Conservation (phyloP, 2,113 vertebrate species). For the Seriola rivoliana region DNA sequence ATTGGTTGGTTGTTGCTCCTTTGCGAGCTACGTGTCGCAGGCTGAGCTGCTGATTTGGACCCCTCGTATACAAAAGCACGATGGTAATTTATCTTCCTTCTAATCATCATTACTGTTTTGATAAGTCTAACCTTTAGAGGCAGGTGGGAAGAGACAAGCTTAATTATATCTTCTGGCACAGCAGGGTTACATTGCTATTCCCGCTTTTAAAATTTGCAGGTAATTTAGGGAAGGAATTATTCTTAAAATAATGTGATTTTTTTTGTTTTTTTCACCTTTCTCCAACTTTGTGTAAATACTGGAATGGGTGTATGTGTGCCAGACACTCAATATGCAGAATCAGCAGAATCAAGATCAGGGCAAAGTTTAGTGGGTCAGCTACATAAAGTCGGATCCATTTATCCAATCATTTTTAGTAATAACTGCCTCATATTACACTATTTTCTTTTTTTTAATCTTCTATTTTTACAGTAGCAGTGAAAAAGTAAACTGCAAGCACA, state of each 20-base stretch:
- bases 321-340: background rate
- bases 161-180: conserved; percentile 69
- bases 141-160: conserved; percentile 47
- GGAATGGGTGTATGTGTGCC: background rate
- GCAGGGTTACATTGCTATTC: background rate
- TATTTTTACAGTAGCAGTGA: conserved; percentile 3
- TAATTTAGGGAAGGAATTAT: background rate
- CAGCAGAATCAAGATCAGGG: background rate
- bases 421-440: background rate
- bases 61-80: conserved; percentile 21
- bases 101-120: conserved; percentile 70
- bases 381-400: background rate
- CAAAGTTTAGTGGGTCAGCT: background rate
- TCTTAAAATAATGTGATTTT: background rate
- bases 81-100: conserved; percentile 55
- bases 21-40: background rate
- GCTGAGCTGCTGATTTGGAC: conserved; percentile 37
- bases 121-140: conserved; percentile 75
- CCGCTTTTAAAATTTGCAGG: background rate
- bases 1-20: conserved; percentile 31
- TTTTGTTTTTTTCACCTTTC: background rate
- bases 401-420: background rate
- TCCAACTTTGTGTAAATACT: background rate
- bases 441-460: background rate
- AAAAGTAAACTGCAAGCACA: background rate